Evolutionary conservation across 2,888 invertebrate genomes (phyloP).

Genomic region (Orchesella flavescens): DNA sequence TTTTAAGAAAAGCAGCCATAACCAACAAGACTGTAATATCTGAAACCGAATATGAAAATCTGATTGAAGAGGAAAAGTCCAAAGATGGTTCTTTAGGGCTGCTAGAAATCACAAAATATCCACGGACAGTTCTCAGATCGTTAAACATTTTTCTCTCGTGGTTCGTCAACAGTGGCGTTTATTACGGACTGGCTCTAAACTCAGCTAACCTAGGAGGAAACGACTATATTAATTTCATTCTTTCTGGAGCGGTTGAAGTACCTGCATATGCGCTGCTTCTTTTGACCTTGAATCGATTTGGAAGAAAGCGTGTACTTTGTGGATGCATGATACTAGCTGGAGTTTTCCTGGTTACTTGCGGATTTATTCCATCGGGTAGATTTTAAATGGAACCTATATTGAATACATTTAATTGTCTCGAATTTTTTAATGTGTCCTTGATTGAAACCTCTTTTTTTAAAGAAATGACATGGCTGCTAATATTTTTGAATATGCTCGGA

Average conservation of each 20-base stretch:
- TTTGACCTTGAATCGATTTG: slow-evolving; percentile 81
- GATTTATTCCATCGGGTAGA: slow-evolving; percentile 40
- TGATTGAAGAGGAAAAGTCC: slow-evolving; percentile 5
- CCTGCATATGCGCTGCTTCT: slow-evolving; percentile 82
- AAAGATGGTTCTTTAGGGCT: neutral
- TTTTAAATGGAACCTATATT: slow-evolving; percentile 2
- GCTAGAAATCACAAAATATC: slow-evolving; percentile 32
- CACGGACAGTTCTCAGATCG: slow-evolving; percentile 26
- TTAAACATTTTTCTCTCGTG: slow-evolving; percentile 53
- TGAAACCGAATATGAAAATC: neutral
- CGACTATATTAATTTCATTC: slow-evolving; percentile 81
- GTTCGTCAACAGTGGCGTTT: slow-evolving; percentile 85
- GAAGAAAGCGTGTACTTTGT: slow-evolving; percentile 81
- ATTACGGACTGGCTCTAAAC: slow-evolving; percentile 85
- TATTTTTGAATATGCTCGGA: slow-evolving; percentile 81
- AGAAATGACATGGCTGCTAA: slow-evolving; percentile 78
- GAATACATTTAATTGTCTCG: no score
- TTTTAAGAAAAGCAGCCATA: slow-evolving; percentile 79
- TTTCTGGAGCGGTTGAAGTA: slow-evolving; percentile 83
- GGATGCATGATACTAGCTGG: slow-evolving; percentile 77
- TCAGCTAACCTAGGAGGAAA: slow-evolving; percentile 83
- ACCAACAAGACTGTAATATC: slow-evolving; percentile 77
- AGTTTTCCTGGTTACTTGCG: slow-evolving; percentile 44
- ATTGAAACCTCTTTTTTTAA: slow-evolving; percentile 29
- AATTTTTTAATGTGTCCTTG: no score